Conservation (phyloP, 2,113 vertebrate species). For the Puntigrus tetrazona region DNA sequence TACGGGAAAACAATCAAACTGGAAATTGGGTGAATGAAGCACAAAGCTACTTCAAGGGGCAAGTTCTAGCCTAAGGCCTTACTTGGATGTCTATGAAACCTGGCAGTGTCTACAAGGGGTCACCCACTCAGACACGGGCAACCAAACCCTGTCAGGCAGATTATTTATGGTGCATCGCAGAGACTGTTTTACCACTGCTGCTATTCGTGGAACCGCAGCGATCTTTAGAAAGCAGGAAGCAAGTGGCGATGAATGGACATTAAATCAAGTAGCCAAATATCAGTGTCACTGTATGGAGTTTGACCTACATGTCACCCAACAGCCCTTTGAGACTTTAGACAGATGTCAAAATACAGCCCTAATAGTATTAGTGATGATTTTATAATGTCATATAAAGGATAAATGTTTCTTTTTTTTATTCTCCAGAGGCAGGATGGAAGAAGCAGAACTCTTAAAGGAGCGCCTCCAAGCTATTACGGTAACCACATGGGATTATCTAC, state of each 20-base stretch:
- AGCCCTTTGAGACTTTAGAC: neutral
- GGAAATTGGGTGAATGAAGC: conserved; percentile 9
- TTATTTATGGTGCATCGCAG: conserved; percentile 44
- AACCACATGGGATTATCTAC: conserved; percentile 58
- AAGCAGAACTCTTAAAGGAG: conserved; percentile 81
- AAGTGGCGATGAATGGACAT: conserved; percentile 23
- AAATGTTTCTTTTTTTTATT: conserved; percentile 40
- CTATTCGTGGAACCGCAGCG: conserved; percentile 45
- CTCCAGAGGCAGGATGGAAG: conserved; percentile 83
- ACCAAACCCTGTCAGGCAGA: conserved; percentile 45
- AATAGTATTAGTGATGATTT: neutral
- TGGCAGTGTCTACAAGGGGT: neutral
- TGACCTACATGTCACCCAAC: neutral
- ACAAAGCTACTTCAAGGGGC: neutral
- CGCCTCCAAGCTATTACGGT: conserved; percentile 88
- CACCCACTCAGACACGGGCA: conserved; percentile 14
- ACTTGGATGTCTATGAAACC: conserved; percentile 22
- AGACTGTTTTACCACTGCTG: conserved; percentile 19
- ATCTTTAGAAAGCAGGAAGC: conserved; percentile 24
- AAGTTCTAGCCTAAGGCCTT: conserved; percentile 10
- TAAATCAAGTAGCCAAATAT: neutral
- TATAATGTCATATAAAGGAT: neutral
- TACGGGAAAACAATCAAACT: no score
- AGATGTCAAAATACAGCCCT: neutral
- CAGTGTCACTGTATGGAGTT: conserved; percentile 14